Evolutionary conservation across 1,140 invertebrate species (phyloP).

Genomic region (Spodoptera frugiperda): DNA sequence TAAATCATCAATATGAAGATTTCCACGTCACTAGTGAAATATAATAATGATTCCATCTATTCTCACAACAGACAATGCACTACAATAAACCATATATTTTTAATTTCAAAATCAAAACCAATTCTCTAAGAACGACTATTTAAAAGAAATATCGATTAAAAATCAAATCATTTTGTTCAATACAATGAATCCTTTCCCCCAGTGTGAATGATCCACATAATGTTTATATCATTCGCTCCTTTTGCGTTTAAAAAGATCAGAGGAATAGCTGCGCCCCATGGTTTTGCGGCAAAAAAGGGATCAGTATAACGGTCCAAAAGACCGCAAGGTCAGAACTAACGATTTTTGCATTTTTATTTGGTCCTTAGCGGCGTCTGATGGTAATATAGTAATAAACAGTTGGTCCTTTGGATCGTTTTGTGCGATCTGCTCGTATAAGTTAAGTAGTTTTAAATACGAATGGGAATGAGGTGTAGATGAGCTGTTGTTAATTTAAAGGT

Average conservation of each 20-base stretch:
- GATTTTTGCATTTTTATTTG: slow-evolving; percentile 60
- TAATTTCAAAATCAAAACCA: neutral
- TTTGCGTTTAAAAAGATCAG: slow-evolving; percentile 80
- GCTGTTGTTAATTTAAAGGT: neutral
- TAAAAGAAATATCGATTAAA: no score
- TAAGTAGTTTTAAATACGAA: neutral
- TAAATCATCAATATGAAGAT: no score
- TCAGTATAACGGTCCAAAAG: slow-evolving; percentile 70
- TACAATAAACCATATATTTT: no score
- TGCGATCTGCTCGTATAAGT: neutral
- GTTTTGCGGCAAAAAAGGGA: slow-evolving; percentile 69
- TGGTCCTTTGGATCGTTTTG: slow-evolving; percentile 21
- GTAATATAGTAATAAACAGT: slow-evolving; percentile 33
- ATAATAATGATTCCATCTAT: no score
- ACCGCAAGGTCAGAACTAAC: slow-evolving; percentile 74
- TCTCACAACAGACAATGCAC: no score
- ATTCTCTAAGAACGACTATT: no score
- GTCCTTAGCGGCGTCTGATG: slow-evolving; percentile 36
- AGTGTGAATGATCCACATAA: slow-evolving; percentile 61
- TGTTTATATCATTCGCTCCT: slow-evolving; percentile 71
- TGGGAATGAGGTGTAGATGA: no score
- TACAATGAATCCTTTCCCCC: neutral
- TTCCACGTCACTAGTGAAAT: no score
- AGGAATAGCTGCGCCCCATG: slow-evolving; percentile 77
- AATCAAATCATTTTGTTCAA: neutral